These are phyloP conservation scores for Danaus chrysippus DNA, from an alignment of 2,888 invertebrate species.

Conservation along the genomic window DNA sequence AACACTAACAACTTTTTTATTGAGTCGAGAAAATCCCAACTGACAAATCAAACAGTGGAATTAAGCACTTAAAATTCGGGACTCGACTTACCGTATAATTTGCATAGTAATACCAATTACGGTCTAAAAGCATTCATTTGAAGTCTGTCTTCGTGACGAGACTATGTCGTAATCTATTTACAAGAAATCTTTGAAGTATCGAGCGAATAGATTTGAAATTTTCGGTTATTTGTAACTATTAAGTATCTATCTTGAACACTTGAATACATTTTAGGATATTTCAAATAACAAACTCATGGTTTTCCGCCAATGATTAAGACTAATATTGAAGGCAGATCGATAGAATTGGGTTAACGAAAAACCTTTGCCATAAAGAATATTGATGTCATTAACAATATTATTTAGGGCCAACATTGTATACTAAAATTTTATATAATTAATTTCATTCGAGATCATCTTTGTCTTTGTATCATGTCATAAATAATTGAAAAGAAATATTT, in stretches of 20 bases:
- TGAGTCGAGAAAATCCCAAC: conserved; percentile 21
- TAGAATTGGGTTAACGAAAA: too few relatives aligned
- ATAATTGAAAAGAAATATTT: conserved; percentile 39
- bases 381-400: too few relatives aligned
- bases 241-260: neutral
- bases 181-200: neutral
- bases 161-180: conserved; percentile 31
- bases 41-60: conserved; percentile 25
- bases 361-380: too few relatives aligned
- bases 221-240: too few relatives aligned
- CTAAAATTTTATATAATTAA: too few relatives aligned
- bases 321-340: too few relatives aligned
- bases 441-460: too few relatives aligned
- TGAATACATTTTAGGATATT: conserved; percentile 5
- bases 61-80: conserved; percentile 28
- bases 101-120: conserved; percentile 36
- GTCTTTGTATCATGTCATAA: conserved; percentile 23
- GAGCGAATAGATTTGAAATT: too few relatives aligned
- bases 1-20: neutral
- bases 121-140: conserved; percentile 32
- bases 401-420: too few relatives aligned
- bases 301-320: too few relatives aligned
- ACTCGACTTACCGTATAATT: conserved; percentile 29
- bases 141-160: conserved; percentile 32
- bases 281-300: too few relatives aligned